phyloP scores from a whole-genome alignment of 2,888 invertebrate species.

The Hipparchia sbordonii region DNA sequence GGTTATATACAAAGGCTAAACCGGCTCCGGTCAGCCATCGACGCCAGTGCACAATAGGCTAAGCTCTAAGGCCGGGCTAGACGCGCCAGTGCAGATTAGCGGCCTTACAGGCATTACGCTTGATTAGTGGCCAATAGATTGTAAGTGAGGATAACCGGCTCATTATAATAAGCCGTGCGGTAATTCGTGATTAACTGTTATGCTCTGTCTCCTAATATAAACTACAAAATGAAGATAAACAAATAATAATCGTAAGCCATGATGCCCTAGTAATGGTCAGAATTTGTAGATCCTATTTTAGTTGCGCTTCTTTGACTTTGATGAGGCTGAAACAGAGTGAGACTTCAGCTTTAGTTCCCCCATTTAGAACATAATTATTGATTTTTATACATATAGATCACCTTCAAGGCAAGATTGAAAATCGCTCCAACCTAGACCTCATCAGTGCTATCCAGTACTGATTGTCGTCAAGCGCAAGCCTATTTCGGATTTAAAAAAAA shows the following conservation, averaged over 20 bases:
- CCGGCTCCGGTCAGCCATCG: constrained; percentile 22
- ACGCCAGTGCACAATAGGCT: constrained; percentile 26
- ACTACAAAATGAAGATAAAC: constrained; percentile 1
- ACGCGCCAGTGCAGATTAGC: constrained; percentile 45
- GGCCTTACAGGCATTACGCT: constrained; percentile 55
- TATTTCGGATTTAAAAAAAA: too few relatives aligned
- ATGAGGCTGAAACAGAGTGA: too few relatives aligned
- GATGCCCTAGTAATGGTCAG: background rate
- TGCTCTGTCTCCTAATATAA: constrained; percentile 6
- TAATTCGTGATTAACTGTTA: constrained; percentile 46
- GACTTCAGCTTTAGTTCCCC: too few relatives aligned
- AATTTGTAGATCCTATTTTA: background rate
- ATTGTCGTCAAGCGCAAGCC: too few relatives aligned
- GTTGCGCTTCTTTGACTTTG: too few relatives aligned
- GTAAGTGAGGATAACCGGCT: constrained; percentile 44
- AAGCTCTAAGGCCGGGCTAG: constrained; percentile 33
- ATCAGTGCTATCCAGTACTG: too few relatives aligned
- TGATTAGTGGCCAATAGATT: constrained; percentile 52
- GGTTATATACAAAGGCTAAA: constrained; percentile 9
- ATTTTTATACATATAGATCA: too few relatives aligned
- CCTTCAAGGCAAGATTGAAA: too few relatives aligned
- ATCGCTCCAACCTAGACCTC: too few relatives aligned
- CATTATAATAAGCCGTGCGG: constrained; percentile 44
- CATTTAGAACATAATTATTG: too few relatives aligned
- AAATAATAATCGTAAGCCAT: background rate